A percentile compares a stretch with the other conserved stretches of the same genome.
Conservation (phyloP, 92 coral and sea anemone species). For the Bergia sp. region DNA sequence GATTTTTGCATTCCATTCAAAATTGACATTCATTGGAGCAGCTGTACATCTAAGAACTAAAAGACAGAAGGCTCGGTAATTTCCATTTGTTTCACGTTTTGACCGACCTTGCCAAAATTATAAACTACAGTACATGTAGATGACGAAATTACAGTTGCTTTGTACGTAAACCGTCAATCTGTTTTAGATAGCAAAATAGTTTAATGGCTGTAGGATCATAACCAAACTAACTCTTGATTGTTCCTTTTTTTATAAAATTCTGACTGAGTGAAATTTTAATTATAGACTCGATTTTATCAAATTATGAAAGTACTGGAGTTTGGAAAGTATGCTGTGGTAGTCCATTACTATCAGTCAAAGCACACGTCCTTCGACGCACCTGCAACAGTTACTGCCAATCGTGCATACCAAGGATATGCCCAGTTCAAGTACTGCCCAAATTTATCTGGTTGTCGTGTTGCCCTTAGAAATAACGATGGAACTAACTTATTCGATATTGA, state of each 20-base stretch:
- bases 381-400: conserved; percentile 80
- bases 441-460: conserved; percentile 88
- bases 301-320: conserved; percentile 55
- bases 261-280: not conserved
- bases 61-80: no score
- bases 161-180: no score
- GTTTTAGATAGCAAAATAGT: no score
- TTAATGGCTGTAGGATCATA: not conserved
- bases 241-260: not conserved
- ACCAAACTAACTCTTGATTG: not conserved
- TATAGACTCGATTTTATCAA: conserved; percentile 54
- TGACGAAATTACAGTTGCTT: no score
- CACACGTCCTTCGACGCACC: conserved; percentile 72
- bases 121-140: no score
- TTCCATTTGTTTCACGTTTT: no score
- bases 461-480: conserved; percentile 63
- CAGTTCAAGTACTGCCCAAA: conserved; percentile 91
- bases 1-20: no score
- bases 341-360: conserved; percentile 94
- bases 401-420: conserved; percentile 66
- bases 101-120: no score
- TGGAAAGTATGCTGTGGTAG: conserved; percentile 83
- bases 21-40: no score
- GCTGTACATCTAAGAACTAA: no score
- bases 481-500: conserved; percentile 70